Base-by-base conservation (phyloP, 2,113 vertebrate species). In the Paedocypris sp. region DNA sequence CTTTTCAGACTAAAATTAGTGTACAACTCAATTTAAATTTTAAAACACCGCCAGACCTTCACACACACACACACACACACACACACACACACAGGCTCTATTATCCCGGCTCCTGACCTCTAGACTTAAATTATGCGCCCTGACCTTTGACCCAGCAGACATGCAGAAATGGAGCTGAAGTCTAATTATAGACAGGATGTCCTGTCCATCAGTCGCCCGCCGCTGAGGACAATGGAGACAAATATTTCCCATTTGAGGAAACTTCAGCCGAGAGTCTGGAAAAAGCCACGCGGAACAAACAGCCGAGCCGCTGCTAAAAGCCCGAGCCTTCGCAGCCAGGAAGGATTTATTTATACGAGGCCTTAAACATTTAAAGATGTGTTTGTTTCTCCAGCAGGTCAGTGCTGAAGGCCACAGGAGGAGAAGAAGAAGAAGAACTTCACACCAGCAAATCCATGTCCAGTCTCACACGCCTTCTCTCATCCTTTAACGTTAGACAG, bases 131-230 rank as follows among this genome's bases (percentile, higher is more conserved):
- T 73, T 69, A 71, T 64, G 28, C 56, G 39, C 35, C 22, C 45
- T 54, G 59, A 73, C 64, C 67, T 68, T 16, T 67, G 60, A 57
- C 67, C 71, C 32, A 16, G 28, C 31, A 50, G 19, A 58, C 56
- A 57, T 50, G 53, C 47, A 50, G 41, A 57, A 52, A 59, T 54
- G 38, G 38, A 62, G 50, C 36, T 38, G 53, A 31, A 64, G 54
- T 46, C 49, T 62, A 69, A 72, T 69, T 75, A 69, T 54, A 60
- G 25, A 56, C 36, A 69, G 59, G 60, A 66, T 33, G 33, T 52
- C 57, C 25, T 32, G 22, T 28, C 66, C 62, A 70, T 66, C 62
- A 62, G 62, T 50, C 58, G 66, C 56, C 60, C 62, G 25, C 62
- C 60, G 29, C 42, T 56, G 6, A 42, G 50, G 32, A 47, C 33